Conservation (phyloP, 2,113 vertebrate species). For the Physeter macrocephalus region DNA sequence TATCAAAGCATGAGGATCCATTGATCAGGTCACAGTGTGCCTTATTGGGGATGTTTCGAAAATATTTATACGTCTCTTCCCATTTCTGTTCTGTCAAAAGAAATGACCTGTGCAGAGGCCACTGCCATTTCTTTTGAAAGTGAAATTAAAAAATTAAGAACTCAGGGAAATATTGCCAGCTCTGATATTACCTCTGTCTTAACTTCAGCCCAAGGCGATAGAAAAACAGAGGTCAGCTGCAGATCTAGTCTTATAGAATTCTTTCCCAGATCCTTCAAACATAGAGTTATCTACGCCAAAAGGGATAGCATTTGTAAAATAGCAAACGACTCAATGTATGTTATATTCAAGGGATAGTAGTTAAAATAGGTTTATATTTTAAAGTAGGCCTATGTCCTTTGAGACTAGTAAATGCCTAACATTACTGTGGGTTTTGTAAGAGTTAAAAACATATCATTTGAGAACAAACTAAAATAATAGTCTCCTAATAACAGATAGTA, state of each 20-base stretch:
- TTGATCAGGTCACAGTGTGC: conserved; percentile 68
- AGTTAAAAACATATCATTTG: conserved; percentile 23
- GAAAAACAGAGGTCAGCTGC: conserved; percentile 44
- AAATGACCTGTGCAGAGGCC: conserved; percentile 72
- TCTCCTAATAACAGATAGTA: not conserved
- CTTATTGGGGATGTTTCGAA: conserved; percentile 66
- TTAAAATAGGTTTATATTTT: conserved; percentile 36
- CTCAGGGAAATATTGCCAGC: not conserved
- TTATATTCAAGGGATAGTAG: not conserved
- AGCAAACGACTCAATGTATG: not conserved
- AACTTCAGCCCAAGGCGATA: conserved; percentile 66
- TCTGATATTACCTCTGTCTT: conserved; percentile 62
- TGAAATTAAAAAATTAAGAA: conserved; percentile 57
- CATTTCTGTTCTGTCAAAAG: conserved; percentile 57
- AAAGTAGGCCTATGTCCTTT: not conserved
- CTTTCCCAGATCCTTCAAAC: conserved; percentile 76
- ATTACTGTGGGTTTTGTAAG: not conserved
- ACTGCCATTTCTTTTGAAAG: conserved; percentile 70
- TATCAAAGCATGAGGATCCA: conserved; percentile 95
- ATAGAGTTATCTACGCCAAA: not conserved
- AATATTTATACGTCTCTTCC: conserved; percentile 68
- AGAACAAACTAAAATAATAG: conserved; percentile 6
- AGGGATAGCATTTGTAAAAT: not conserved
- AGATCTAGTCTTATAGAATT: conserved; percentile 44
- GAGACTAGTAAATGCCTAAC: not conserved